These are phyloP conservation scores for Eudemis profundana DNA, from an alignment of 2,888 invertebrate genomes.

Conservation along the genomic window DNA sequence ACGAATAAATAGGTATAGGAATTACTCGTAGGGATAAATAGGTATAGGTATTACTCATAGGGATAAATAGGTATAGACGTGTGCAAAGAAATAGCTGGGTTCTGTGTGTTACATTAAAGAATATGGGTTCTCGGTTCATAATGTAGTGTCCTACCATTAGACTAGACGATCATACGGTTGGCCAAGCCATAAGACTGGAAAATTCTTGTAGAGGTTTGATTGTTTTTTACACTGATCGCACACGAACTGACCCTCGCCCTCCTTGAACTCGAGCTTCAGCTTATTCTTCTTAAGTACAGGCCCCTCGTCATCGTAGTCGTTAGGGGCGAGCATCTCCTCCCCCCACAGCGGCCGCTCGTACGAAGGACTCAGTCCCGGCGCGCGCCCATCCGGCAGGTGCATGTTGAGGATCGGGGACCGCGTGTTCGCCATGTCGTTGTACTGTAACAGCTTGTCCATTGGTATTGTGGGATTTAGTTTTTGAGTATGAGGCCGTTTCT, in stretches of 20 bases:
- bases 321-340: slow-evolving; percentile 79
- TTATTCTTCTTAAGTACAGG: slow-evolving; percentile 76
- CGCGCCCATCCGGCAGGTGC: slow-evolving; percentile 74
- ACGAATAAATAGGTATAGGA: no score
- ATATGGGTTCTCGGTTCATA: no score
- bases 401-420: slow-evolving; percentile 86
- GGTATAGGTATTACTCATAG: no score
- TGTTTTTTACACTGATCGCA: no score
- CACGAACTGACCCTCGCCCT: slow-evolving; percentile 92
- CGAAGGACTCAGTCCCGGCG: slow-evolving; percentile 87
- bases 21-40: no score
- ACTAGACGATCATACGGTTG: no score
- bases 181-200: no score
- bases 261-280: slow-evolving; percentile 77
- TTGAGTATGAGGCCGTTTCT: slow-evolving; percentile 67
- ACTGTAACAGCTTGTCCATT: slow-evolving; percentile 87
- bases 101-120: no score
- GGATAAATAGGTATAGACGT: no score
- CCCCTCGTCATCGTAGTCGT: slow-evolving; percentile 81
- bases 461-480: slow-evolving; percentile 84
- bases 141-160: no score
- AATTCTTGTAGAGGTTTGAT: no score
- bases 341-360: slow-evolving; percentile 88
- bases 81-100: no score
- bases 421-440: slow-evolving; percentile 83